phyloP scores from a whole-genome alignment of 2,888 invertebrate genomes.

The Sceliomorpha sp. region DNA sequence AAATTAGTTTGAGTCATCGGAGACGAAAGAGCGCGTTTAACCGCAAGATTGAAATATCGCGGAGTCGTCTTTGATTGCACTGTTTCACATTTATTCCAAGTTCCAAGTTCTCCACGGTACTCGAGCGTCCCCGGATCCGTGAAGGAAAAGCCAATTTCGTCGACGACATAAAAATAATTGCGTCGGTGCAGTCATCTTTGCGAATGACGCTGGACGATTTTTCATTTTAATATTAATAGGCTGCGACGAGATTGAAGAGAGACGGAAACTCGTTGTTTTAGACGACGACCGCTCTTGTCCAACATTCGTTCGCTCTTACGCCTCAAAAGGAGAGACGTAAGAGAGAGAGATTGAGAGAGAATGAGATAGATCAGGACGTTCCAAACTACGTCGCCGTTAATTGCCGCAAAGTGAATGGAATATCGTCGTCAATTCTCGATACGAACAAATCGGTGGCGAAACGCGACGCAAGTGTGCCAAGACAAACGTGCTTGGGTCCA shows the following conservation, averaged over 20 bases:
- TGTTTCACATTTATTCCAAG: slow-evolving; percentile 6
- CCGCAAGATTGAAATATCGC: no score
- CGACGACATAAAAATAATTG: slow-evolving; percentile 14
- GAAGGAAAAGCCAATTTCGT: slow-evolving; percentile 10
- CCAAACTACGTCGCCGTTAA: no score
- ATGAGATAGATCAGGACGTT: no score
- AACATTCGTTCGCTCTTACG: background rate
- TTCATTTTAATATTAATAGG: slow-evolving; percentile 13
- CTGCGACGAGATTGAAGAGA: slow-evolving; percentile 1
- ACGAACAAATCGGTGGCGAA: no score
- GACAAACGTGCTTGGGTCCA: no score
- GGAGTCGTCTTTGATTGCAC: background rate
- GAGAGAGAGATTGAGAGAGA: no score
- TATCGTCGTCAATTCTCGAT: no score
- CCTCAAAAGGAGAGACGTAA: slow-evolving; percentile 8
- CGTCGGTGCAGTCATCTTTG: background rate
- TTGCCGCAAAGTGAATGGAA: no score
- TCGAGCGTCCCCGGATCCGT: background rate
- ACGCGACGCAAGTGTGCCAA: no score
- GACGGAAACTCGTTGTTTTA: slow-evolving; percentile 4
- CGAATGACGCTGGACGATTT: background rate
- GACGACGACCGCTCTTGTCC: background rate
- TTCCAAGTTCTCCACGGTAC: background rate
- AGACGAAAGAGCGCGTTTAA: no score
- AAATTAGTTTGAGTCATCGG: no score